Evolutionary conservation across 2,888 invertebrate species (phyloP).

Genomic region (Automeris io): DNA sequence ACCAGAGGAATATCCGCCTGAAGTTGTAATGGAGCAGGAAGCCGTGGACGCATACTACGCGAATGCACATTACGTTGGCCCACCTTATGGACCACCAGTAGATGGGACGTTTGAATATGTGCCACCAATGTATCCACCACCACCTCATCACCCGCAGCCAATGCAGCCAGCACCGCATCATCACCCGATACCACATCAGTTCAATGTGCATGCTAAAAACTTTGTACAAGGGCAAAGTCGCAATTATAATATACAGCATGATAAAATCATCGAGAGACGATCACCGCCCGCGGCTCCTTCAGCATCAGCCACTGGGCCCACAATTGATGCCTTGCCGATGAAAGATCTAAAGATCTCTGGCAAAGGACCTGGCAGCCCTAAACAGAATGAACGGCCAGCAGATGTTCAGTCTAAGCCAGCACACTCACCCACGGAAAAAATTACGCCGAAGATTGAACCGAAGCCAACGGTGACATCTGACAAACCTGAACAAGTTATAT

Average conservation of each 20-base stretch:
- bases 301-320: constrained; percentile 27
- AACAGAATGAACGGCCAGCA: constrained; percentile 41
- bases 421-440: constrained; percentile 39
- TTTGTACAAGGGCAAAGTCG: constrained; percentile 64
- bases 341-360: constrained; percentile 62
- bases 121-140: constrained; percentile 62
- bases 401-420: constrained; percentile 36
- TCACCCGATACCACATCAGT: constrained; percentile 51
- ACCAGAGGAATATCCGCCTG: constrained; percentile 65
- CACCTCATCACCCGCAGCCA: constrained; percentile 48
- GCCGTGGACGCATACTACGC: constrained; percentile 69
- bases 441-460: constrained; percentile 42
- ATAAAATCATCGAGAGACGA: constrained; percentile 46
- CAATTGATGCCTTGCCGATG: constrained; percentile 55
- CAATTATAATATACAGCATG: constrained; percentile 35
- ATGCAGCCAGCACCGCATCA: constrained; percentile 49
- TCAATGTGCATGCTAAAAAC: constrained; percentile 72
- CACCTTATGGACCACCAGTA: constrained; percentile 55
- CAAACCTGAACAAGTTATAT: constrained; percentile 19
- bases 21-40: constrained; percentile 69
- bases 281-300: constrained; percentile 33
- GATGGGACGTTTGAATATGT: constrained; percentile 61
- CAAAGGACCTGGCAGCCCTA: constrained; percentile 56
- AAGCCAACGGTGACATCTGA: constrained; percentile 55
- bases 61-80: constrained; percentile 51